Conservation (phyloP, 1,140 invertebrate species). For the Lanistes nyassanus region DNA sequence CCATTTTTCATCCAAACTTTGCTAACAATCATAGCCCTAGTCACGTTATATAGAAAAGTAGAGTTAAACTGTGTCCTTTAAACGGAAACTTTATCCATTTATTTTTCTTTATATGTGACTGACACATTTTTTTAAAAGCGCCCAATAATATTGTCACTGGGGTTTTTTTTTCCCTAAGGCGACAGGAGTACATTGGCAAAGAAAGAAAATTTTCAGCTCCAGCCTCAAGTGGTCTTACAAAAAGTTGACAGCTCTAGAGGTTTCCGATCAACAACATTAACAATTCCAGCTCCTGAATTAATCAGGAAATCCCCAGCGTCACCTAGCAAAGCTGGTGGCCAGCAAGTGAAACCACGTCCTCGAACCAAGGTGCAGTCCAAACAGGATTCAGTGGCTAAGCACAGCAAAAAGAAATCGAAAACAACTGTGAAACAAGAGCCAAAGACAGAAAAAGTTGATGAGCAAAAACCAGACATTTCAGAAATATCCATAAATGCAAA, state of each 20-base stretch:
- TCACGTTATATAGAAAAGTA: too few relatives aligned
- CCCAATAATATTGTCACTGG: too few relatives aligned
- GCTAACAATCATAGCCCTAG: too few relatives aligned
- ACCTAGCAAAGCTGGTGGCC: not conserved
- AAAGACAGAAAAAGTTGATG: conserved; percentile 1
- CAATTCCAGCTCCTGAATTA: conserved; percentile 12
- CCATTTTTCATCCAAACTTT: not conserved
- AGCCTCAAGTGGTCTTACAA: conserved; percentile 9
- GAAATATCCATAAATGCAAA: conserved; percentile 27
- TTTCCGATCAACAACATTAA: conserved; percentile 22
- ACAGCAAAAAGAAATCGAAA: conserved; percentile 24
- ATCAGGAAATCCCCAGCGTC: conserved; percentile 14
- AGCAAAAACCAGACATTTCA: conserved; percentile 22
- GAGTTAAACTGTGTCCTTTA: too few relatives aligned
- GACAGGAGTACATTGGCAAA: conserved; percentile 29
- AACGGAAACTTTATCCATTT: too few relatives aligned
- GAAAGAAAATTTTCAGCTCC: conserved; percentile 28
- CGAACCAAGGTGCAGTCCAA: conserved; percentile 3
- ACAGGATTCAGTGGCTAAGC: not conserved
- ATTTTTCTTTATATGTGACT: too few relatives aligned
- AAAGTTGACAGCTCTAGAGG: conserved; percentile 20
- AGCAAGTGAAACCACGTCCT: not conserved
- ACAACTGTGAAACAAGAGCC: not conserved
- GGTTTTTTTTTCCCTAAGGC: conserved; percentile 16
- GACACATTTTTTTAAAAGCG: too few relatives aligned